Base-by-base conservation (phyloP, 2,797 vertebrate species). In the Lepus oiostolus region DNA sequence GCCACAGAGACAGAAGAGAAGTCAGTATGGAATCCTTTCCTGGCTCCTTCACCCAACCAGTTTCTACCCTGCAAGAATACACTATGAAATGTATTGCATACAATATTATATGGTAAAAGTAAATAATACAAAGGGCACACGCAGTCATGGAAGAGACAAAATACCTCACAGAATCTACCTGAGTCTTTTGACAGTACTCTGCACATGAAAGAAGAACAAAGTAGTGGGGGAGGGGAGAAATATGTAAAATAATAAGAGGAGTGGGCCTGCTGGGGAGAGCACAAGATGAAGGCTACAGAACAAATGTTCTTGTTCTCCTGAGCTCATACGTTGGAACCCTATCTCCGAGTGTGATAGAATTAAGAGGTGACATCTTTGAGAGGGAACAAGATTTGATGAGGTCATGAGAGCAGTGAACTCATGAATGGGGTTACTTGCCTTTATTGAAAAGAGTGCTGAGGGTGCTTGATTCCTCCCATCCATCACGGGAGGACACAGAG, bases 71-170 rank as follows among this genome's bases (percentile, higher is more conserved):
- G 22, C 35, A 77, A 87, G 68, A 67, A 70, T 12, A 70, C 32
- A 70, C 4, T 70, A 32, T 52, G 22, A 47, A 38, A n/a, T 26
- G 60, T 42, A 28, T 17, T 8, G 7, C 32, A 38, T 60, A 35
- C 28, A 30, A 62, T 42, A 28, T 7, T n/a, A 67, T 68, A 63
- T 30, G 67, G 32, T 71, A 71, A 84, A 65, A 50, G 74, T 26
- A 4, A 70, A 89, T 38, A 77, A 35, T n/a, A 74, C 32, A 88
- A 65, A 92, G 32, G 24, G 84, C 24, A 28, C n/a, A 91, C 16
- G 13, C 24, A 13, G 26, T 22, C 30, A 80, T 52, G 1, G 35
- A 14, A 80, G 42, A 63, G 63, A 42, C 8, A 68, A 72, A 52
- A 24, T 54, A 24, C 2, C 38, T 28, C 28, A 32, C 7, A 63